Evolutionary conservation across 1,140 invertebrate species (phyloP), one percentile per base, ranked within the genome.

Genomic region (Sarcophaga peregrina): DNA sequence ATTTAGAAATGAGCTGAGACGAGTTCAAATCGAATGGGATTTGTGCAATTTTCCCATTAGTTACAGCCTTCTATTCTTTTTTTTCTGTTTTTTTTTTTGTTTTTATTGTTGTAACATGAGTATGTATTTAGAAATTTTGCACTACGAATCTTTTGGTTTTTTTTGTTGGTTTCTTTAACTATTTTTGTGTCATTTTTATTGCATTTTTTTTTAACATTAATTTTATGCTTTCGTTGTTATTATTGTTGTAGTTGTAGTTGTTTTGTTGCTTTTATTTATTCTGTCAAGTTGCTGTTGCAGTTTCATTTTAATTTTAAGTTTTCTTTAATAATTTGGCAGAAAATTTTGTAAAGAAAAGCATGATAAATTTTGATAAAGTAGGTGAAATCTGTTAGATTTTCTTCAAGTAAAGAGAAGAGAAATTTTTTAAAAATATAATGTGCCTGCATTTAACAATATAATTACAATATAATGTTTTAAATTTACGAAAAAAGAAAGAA

Each of bases 311-410:
- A 17, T 68, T 37, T 25, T 25, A 17, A 68, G n/a, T 20, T 68
- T 7, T 68, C 9, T 8, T 25, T 68, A 20, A 68, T 17, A 25
- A 68, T 25, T 20, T 68, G 17, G 17, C 10, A 25, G 20, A 68
- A 20, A 25, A 68, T 25, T 20, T 68, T 68, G 20, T 25, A 25
- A 68, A 68, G 62, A 68, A 68, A 68, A 7, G 17, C 54, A 48
- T 48, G 47, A n/a, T 76, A 76, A 76, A 17, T 76, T 76, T 47
- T 17, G 46, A 9, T 76, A 17, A 76, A 76, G 74, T 76, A 76
- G 74, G 74, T 76, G 74, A 76, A 76, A 76, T 48, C 17, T 15
- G 37, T 46, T 37, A 13, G 45, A 7, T 46, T 37, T 74, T 45
- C 3, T 80, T 46, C 25, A 37, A 37, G 1, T 37, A 2, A 37